Evolutionary conservation across 92 coral and sea anemone genomes (phyloP).

Genomic region (Phenganax stokvisi): DNA sequence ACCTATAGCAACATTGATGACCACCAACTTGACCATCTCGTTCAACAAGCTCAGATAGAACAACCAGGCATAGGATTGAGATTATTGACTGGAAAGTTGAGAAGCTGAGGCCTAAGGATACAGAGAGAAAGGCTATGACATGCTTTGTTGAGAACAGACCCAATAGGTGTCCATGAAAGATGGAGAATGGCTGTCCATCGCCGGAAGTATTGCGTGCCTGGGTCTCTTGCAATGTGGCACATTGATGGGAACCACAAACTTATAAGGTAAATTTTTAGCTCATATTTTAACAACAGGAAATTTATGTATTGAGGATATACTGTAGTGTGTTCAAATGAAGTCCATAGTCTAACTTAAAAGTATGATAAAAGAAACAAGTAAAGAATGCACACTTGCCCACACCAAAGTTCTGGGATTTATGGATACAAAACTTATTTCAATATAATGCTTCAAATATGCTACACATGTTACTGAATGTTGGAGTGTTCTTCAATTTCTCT

Average conservation of each 20-base stretch:
- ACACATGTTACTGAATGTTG: neutral
- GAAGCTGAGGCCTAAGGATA: slow-evolving; percentile 38
- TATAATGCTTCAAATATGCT: neutral
- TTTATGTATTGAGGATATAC: neutral
- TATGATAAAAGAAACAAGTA: neutral
- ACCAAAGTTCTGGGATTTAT: too few species aligned
- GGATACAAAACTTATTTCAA: neutral
- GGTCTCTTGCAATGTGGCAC: slow-evolving; percentile 29
- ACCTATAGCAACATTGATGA: slow-evolving; percentile 40
- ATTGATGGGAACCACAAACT: slow-evolving; percentile 13
- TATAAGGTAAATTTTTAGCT: slow-evolving; percentile 33
- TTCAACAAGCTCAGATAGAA: slow-evolving; percentile 49
- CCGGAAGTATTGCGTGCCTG: slow-evolving; percentile 45
- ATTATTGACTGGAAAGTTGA: slow-evolving; percentile 42
- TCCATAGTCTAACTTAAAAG: neutral
- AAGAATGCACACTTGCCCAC: neutral
- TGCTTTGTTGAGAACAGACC: slow-evolving; percentile 41
- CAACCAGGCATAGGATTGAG: slow-evolving; percentile 43
- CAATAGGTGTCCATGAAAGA: slow-evolving; percentile 41
- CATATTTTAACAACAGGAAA: slow-evolving; percentile 6
- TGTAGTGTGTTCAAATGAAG: neutral
- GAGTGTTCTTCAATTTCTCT: neutral
- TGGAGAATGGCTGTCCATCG: slow-evolving; percentile 44
- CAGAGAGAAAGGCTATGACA: slow-evolving; percentile 45
- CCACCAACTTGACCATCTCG: slow-evolving; percentile 41